phyloP scores from a whole-genome alignment of 2,888 invertebrate genomes.

The Empis livida region DNA sequence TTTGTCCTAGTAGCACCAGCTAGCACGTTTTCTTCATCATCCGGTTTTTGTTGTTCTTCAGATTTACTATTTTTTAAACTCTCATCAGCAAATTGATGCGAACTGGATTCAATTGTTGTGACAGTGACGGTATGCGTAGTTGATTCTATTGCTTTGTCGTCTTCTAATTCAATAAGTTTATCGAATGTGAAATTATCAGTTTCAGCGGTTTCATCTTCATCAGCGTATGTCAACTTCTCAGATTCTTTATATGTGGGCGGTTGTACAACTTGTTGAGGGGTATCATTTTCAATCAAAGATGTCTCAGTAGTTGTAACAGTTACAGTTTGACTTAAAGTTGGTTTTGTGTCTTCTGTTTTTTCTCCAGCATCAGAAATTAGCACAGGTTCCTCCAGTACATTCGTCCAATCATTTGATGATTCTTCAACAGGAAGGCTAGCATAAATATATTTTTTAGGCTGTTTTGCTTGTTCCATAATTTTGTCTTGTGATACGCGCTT shows the following conservation, averaged over 20 bases:
- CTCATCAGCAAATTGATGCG: too few relatives aligned
- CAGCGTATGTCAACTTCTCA: constrained; percentile 16
- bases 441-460: constrained; percentile 18
- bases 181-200: too few relatives aligned
- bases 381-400: constrained; percentile 23
- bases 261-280: not conserved
- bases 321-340: not conserved
- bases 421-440: constrained; percentile 26
- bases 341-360: constrained; percentile 3
- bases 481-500: too few relatives aligned
- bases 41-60: too few relatives aligned
- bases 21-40: too few relatives aligned
- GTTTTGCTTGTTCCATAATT: constrained; percentile 3
- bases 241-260: not conserved
- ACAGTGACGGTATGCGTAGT: too few relatives aligned
- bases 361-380: constrained; percentile 20
- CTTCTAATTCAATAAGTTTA: too few relatives aligned
- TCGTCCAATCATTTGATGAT: constrained; percentile 25
- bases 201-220: too few relatives aligned
- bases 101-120: too few relatives aligned
- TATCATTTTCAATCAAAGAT: constrained; percentile 7
- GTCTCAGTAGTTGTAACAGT: not conserved
- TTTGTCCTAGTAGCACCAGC: too few relatives aligned
- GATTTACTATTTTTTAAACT: too few relatives aligned
- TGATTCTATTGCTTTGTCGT: too few relatives aligned